Base-by-base conservation (phyloP, 2,888 invertebrate species). In the Phasia obesa region DNA sequence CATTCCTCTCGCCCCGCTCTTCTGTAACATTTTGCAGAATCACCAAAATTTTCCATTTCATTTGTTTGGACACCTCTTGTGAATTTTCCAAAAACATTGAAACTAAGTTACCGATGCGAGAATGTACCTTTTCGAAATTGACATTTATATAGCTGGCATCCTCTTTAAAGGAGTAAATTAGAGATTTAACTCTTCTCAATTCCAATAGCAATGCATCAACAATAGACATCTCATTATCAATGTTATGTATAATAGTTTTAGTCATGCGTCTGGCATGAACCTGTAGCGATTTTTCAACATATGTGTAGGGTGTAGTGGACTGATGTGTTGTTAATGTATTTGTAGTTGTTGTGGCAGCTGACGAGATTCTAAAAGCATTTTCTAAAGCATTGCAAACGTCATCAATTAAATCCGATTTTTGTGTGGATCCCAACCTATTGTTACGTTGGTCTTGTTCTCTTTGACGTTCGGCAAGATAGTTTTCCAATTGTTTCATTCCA, bases 401-500 rank as follows among this genome's bases (percentile, higher is more conserved):
- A 83, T 86, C 86, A 27, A 87, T 73, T 44, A 86, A 76, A 53
- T 84, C 71, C 15, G 85, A 47, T n/a, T 84, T 82, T 27, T 84
- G 73, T 2, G 62, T 13, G 15, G 81, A 71, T 19, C 85, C 84
- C 57, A 86, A 86, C 27, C 57, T 80, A 17, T 75, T 64, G 9
- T 70, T 70, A 15, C 38, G 35, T 70, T 65, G 71, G 25, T 81
- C 85, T 17, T 84, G 81, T 25, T 86, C 84, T 0, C 78, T 80
- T 11, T 80, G 42, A 2, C 85, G 84, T 51, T 88, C 81, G 1
- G 85, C 67, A 25, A 98, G 92, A 91, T 96, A 95, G 55, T 93
- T 92, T 89, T 99, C 98, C 11, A 99, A 90, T 51, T 94, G 92
- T 0, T 91, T 87, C 9, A 98, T 92, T 0, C 98, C 98, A 73